Evolutionary conservation across 2,113 vertebrate genomes (phyloP).

Genomic region (Vicugna pacos): DNA sequence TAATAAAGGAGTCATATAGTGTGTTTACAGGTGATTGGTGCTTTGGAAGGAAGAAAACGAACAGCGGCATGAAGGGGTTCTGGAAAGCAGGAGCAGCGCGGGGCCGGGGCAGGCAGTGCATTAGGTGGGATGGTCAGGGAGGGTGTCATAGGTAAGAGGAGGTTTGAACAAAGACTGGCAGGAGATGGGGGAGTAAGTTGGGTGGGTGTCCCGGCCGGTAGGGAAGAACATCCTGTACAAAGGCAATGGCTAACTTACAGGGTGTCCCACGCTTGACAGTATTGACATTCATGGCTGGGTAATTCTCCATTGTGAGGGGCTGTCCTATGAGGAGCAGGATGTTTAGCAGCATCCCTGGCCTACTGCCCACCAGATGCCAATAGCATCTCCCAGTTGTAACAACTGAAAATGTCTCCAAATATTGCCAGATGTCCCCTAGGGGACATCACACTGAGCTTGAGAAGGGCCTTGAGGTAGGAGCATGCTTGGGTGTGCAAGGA

Average conservation of each 20-base stretch:
- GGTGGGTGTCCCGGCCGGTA: neutral
- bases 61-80: neutral
- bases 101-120: neutral
- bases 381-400: neutral
- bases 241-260: neutral
- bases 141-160: neutral
- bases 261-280: neutral
- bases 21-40: neutral
- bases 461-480: neutral
- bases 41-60: neutral
- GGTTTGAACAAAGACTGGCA: neutral
- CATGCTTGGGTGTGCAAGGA: neutral
- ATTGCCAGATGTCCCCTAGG: neutral
- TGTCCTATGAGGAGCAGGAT: neutral
- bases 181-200: no score
- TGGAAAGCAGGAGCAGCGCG: neutral
- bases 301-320: neutral
- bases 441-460: neutral
- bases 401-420: neutral
- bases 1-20: neutral
- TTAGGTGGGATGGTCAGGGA: no score
- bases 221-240: neutral
- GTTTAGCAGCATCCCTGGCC: neutral
- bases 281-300: neutral
- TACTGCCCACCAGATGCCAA: neutral